Percentiles rank a stretch among this genome's conserved stretches.
phyloP scores from a whole-genome alignment of 2,888 invertebrate genomes.

The Lymantria monacha region DNA sequence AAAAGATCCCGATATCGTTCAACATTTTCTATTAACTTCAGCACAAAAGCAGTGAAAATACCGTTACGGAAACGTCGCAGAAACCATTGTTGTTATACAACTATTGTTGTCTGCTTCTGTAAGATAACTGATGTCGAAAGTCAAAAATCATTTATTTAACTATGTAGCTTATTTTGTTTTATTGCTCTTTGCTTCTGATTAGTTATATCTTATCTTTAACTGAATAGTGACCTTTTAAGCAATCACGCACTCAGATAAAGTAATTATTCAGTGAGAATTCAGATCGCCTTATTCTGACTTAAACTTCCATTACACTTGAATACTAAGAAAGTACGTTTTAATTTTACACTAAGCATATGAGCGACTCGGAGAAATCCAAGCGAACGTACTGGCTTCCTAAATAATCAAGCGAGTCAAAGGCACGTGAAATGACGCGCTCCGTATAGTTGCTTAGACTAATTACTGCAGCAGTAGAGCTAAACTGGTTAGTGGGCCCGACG shows the following conservation, averaged over 20 bases:
- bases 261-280: too few relatives aligned
- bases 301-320: too few relatives aligned
- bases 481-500: conserved; percentile 55
- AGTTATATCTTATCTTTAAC: conserved; percentile 6
- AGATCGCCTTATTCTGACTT: too few relatives aligned
- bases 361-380: too few relatives aligned
- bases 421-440: conserved; percentile 49
- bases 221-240: too few relatives aligned
- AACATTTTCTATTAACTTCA: conserved; percentile 62
- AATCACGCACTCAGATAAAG: too few relatives aligned
- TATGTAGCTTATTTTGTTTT: conserved; percentile 4
- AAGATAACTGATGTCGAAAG: conserved; percentile 51
- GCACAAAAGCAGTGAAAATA: conserved; percentile 61
- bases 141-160: conserved; percentile 31
- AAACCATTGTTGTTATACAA: conserved; percentile 65
- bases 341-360: too few relatives aligned
- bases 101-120: conserved; percentile 62
- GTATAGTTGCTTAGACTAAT: conserved; percentile 69
- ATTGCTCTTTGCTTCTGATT: neutral
- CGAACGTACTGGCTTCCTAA: conserved; percentile 26
- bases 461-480: conserved; percentile 67
- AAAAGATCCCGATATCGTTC: conserved; percentile 55
- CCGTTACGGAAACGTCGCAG: conserved; percentile 67
- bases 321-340: too few relatives aligned
- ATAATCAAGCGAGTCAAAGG: conserved; percentile 52